Evolutionary conservation across 2,888 invertebrate genomes (phyloP).

Genomic region (Leistus spinibarbis): DNA sequence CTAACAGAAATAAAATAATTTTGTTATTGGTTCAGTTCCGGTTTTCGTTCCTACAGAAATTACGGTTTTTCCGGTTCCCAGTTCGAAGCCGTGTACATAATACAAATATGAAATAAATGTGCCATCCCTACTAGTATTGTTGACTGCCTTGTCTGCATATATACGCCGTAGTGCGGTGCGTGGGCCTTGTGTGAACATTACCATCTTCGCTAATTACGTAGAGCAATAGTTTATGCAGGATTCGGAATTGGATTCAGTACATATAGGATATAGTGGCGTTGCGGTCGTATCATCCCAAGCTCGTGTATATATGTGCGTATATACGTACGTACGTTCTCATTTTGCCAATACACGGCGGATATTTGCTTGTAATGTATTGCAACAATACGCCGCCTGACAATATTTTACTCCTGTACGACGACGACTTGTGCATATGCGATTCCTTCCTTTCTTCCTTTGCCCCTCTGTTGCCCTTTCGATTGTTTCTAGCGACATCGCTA

Average conservation of each 20-base stretch:
- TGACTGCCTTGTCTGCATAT: no score
- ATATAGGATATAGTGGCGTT: not conserved
- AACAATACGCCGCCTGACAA: conserved; percentile 34
- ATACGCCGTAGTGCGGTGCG: not conserved
- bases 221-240: conserved; percentile 37
- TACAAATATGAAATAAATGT: no score
- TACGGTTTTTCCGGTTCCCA: no score
- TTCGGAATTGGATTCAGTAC: conserved; percentile 37
- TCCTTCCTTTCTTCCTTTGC: not conserved
- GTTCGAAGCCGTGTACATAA: no score
- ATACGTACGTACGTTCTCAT: conserved; percentile 9
- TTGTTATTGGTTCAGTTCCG: no score
- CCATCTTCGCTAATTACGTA: conserved; percentile 34
- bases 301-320: conserved; percentile 20
- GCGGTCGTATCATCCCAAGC: conserved; percentile 25
- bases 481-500: conserved; percentile 7
- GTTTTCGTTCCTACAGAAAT: no score
- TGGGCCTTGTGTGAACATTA: not conserved
- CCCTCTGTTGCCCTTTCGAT: not conserved
- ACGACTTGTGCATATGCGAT: conserved; percentile 27
- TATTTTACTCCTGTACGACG: conserved; percentile 34
- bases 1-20: no score
- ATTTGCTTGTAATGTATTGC: conserved; percentile 38
- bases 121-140: no score
- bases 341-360: conserved; percentile 15